Percentiles rank a stretch among this genome's conserved stretches.
Conservation (phyloP, 2,888 invertebrate genomes). For the Bembecia ichneumoniformis region DNA sequence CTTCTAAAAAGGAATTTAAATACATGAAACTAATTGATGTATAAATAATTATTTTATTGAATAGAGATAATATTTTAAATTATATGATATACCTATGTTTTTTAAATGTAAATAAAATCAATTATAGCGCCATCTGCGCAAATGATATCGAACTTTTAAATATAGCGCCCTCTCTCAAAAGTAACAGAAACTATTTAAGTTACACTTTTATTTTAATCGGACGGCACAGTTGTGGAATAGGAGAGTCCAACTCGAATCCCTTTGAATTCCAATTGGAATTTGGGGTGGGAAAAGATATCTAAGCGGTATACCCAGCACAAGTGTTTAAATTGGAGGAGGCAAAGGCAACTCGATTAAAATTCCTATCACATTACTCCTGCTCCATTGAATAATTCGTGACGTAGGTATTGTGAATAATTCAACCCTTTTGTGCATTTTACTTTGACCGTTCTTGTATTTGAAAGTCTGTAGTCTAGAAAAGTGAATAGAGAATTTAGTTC, state of each 20-base stretch:
- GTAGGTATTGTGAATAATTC: conserved; percentile 33
- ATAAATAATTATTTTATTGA: neutral
- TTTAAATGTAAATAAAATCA: conserved; percentile 1
- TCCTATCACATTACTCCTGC: conserved; percentile 30
- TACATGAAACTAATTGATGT: neutral
- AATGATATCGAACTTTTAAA: conserved; percentile 17
- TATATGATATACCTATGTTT: no score
- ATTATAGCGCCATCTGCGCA: conserved; percentile 32
- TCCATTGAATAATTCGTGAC: conserved; percentile 42
- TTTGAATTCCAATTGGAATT: neutral
- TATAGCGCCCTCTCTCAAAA: conserved; percentile 35
- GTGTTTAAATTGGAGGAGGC: conserved; percentile 26
- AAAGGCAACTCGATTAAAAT: conserved; percentile 31
- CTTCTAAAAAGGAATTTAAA: neutral
- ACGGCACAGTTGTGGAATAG: neutral
- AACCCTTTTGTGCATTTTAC: neutral
- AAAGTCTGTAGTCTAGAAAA: no score
- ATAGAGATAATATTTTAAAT: no score
- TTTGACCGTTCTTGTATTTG: no score
- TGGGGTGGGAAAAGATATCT: neutral
- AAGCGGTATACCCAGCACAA: neutral
- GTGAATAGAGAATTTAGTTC: no score
- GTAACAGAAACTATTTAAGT: conserved; percentile 21
- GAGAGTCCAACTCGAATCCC: neutral
- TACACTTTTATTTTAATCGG: neutral